Evolutionary conservation across 2,888 invertebrate genomes (phyloP).

Genomic region (Listrodromus nycthemerus): DNA sequence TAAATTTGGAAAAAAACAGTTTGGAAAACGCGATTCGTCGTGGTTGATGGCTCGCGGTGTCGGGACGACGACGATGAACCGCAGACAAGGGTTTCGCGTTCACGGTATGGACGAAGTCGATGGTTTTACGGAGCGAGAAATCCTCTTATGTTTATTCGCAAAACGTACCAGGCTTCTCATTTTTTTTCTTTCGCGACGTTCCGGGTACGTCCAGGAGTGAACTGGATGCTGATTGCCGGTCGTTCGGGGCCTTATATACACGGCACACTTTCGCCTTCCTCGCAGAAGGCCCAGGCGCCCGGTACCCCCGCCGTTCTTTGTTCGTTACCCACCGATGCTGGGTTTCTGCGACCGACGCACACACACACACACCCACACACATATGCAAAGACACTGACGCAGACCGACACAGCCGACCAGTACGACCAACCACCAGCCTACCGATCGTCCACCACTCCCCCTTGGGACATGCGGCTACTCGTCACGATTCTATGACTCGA

Average conservation of each 20-base stretch:
- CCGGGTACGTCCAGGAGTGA: constrained; percentile 86
- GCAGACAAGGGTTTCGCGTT: constrained; percentile 17
- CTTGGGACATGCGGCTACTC: constrained; percentile 78
- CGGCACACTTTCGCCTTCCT: constrained; percentile 86
- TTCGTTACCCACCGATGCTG: constrained; percentile 73
- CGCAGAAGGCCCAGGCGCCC: constrained; percentile 77
- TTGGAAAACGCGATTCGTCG: neutral
- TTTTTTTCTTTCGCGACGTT: constrained; percentile 83
- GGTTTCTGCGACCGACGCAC: constrained; percentile 59
- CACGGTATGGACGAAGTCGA: constrained; percentile 12
- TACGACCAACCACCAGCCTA: constrained; percentile 64
- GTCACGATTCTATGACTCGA: constrained; percentile 77
- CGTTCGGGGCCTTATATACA: constrained; percentile 87
- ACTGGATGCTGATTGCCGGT: constrained; percentile 86
- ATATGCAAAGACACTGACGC: constrained; percentile 13
- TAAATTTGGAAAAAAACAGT: neutral
- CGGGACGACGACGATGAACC: neutral
- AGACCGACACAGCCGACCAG: constrained; percentile 50
- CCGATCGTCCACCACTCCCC: constrained; percentile 80
- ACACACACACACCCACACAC: constrained; percentile 17
- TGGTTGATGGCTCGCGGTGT: neutral
- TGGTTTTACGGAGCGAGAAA: neutral
- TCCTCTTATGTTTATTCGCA: constrained; percentile 38
- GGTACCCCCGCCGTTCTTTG: constrained; percentile 83
- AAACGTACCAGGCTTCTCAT: constrained; percentile 84